These are phyloP conservation scores for Ariopsis seemanni DNA, from an alignment of 2,113 vertebrate species.

Conservation along the genomic window DNA sequence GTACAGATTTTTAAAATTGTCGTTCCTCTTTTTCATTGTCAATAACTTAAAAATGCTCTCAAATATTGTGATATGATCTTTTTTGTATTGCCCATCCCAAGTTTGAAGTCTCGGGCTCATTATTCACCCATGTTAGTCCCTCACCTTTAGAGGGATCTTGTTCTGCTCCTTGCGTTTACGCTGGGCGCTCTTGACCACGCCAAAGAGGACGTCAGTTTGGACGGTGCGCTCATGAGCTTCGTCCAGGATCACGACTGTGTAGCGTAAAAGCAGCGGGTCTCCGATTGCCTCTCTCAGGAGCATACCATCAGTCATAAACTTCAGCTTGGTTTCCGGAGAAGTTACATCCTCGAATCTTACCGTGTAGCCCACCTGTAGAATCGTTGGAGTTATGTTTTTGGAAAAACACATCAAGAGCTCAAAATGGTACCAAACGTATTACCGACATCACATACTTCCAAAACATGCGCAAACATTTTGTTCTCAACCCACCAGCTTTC, in stretches of 20 bases:
- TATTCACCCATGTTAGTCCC: background rate
- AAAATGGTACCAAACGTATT: background rate
- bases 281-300: constrained; percentile 89
- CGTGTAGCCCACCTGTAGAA: constrained; percentile 86
- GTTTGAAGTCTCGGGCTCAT: background rate
- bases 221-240: constrained; percentile 94
- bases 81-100: background rate
- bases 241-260: constrained; percentile 88
- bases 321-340: constrained; percentile 83
- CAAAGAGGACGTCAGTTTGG: constrained; percentile 93
- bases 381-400: background rate
- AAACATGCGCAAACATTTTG: background rate
- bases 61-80: background rate
- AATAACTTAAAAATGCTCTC: background rate
- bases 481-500: constrained; percentile 80
- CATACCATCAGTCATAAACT: constrained; percentile 96
- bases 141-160: constrained; percentile 84
- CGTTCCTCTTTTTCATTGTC: no score
- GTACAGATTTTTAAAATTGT: no score
- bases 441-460: background rate
- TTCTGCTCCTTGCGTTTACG: constrained; percentile 80
- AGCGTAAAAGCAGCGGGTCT: constrained; percentile 85
- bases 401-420: background rate
- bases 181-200: constrained; percentile 89
- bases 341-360: constrained; percentile 94